These are phyloP conservation scores for Trichechus manatus DNA, from an alignment of 2,113 vertebrate species.

Conservation along the genomic window DNA sequence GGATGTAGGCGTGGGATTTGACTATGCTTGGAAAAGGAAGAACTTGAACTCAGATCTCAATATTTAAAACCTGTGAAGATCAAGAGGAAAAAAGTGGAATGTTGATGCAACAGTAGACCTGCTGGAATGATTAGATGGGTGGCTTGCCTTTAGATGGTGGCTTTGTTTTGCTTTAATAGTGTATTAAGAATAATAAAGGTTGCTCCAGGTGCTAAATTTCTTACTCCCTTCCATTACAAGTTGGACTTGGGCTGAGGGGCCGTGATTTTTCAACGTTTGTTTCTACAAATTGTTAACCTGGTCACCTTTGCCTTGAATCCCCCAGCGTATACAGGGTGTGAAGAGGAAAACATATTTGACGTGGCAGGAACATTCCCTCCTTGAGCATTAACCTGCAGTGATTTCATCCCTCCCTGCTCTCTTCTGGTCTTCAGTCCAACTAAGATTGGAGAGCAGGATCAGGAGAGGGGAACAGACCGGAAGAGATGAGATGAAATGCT, in stretches of 20 bases:
- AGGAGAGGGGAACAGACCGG: not conserved
- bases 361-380: not conserved
- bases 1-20: constrained; percentile 7
- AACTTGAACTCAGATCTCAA: not conserved
- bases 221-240: not conserved
- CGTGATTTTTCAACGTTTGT: not conserved
- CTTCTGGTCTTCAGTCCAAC: not conserved
- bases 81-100: not conserved
- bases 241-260: not conserved
- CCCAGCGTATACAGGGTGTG: not conserved
- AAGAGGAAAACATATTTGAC: not conserved
- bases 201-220: not conserved
- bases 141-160: not conserved
- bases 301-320: not conserved
- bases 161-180: not conserved
- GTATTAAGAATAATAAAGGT: not conserved
- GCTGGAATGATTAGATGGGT: not conserved
- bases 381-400: not conserved
- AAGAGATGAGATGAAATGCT: not conserved
- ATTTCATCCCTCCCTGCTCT: too few species aligned
- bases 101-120: not conserved
- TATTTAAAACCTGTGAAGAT: constrained; percentile 44
- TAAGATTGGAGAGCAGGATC: not conserved
- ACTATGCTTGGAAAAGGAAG: constrained; percentile 26
- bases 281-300: not conserved